Conservation (phyloP, 2,113 vertebrate genomes). For the Grammomys surdaster region DNA sequence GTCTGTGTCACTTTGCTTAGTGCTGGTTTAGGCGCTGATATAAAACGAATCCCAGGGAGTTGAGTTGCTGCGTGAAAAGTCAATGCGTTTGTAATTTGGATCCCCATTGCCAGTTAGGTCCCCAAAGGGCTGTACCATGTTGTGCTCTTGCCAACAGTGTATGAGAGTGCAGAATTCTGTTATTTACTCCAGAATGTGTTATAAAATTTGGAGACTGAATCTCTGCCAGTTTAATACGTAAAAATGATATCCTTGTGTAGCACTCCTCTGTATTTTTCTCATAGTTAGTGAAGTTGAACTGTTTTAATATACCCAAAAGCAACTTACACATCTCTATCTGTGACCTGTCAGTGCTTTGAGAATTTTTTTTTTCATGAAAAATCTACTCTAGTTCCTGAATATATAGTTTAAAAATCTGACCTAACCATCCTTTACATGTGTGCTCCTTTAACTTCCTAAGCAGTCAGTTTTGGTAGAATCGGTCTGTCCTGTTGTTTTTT, state of each 20-base stretch:
- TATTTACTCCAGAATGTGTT: slow-evolving; percentile 24
- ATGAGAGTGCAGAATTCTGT: neutral
- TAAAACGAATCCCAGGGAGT: slow-evolving; percentile 40
- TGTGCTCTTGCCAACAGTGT: neutral
- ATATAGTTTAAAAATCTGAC: slow-evolving; percentile 5
- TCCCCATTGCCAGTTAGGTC: neutral
- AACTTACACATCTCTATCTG: slow-evolving; percentile 51
- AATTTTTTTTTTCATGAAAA: slow-evolving; percentile 18
- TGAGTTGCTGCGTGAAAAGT: slow-evolving; percentile 27
- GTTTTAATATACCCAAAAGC: slow-evolving; percentile 35
- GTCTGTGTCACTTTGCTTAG: slow-evolving; percentile 30
- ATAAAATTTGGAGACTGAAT: slow-evolving; percentile 40
- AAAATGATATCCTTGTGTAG: slow-evolving; percentile 44
- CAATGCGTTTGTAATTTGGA: slow-evolving; percentile 62
- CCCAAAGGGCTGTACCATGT: slow-evolving; percentile 18
- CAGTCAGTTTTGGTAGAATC: neutral
- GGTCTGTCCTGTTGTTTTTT: no score
- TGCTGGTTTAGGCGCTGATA: slow-evolving; percentile 12
- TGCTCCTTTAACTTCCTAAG: neutral
- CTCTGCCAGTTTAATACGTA: slow-evolving; percentile 54
- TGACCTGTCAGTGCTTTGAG: neutral
- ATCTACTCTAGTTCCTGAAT: slow-evolving; percentile 7
- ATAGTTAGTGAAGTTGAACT: slow-evolving; percentile 24
- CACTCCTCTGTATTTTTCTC: slow-evolving; percentile 50
- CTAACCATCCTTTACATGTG: neutral